These are phyloP conservation scores for Sebastes aleutianus DNA, from an alignment of 2,797 vertebrate species.

Conservation along the genomic window DNA sequence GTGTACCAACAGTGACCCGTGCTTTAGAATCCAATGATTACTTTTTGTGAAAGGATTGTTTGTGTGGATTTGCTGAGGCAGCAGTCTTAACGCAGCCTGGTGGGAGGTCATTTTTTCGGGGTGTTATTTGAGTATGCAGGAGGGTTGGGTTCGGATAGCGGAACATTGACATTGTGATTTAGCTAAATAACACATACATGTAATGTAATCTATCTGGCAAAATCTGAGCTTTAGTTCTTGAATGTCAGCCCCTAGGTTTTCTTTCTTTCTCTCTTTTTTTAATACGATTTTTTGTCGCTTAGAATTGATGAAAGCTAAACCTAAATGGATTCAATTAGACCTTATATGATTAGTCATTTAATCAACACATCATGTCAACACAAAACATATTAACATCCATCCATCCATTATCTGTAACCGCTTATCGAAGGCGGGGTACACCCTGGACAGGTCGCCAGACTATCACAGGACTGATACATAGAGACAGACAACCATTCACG, in stretches of 20 bases:
- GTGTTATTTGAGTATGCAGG: neutral
- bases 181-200: neutral
- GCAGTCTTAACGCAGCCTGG: neutral
- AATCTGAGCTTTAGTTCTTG: neutral
- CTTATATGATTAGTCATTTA: neutral
- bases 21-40: neutral
- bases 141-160: neutral
- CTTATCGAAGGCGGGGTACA: no score
- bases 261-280: no score
- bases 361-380: neutral
- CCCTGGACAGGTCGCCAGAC: no score
- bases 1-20: neutral
- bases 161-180: neutral
- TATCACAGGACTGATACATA: no score
- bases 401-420: no score
- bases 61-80: neutral
- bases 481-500: no score
- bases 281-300: neutral
- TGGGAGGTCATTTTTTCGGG: neutral
- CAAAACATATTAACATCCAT: neutral
- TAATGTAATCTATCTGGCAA: neutral
- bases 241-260: fast-evolving
- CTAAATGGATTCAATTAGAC: neutral
- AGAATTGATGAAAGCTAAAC: neutral
- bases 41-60: conserved; percentile 4